phyloP scores from a whole-genome alignment of 2,113 vertebrate species.

The Garra rufa region DNA sequence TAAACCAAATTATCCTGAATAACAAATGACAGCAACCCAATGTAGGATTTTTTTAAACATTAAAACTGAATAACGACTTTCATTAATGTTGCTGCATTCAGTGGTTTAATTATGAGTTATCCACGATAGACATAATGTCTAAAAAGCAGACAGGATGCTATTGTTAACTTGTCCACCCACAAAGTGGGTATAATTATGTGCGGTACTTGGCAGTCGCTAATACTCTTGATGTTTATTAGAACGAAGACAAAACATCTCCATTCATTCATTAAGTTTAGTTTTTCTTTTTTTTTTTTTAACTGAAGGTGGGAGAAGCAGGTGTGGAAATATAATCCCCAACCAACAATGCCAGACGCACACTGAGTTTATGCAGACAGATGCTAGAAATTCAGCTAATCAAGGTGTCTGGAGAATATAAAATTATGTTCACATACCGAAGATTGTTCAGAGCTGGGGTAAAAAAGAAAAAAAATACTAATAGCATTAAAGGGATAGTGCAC shows the following conservation, averaged over 20 bases:
- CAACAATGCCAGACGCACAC: background rate
- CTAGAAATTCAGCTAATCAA: background rate
- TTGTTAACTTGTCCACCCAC: slow-evolving; percentile 39
- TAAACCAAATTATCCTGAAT: background rate
- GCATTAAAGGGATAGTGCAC: too few species aligned
- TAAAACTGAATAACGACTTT: background rate
- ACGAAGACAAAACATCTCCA: slow-evolving; percentile 37
- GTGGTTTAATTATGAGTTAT: background rate
- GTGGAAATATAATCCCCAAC: slow-evolving; percentile 11
- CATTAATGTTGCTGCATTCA: background rate
- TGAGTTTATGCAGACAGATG: background rate
- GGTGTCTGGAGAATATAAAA: background rate
- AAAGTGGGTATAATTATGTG: slow-evolving; percentile 17
- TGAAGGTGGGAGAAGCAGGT: slow-evolving; percentile 30
- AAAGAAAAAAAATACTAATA: background rate
- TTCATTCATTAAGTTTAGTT: slow-evolving; percentile 30
- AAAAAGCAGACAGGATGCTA: slow-evolving; percentile 26
- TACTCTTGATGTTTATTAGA: slow-evolving; percentile 45
- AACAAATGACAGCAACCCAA: background rate
- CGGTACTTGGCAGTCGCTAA: slow-evolving; percentile 31
- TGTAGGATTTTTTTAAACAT: background rate
- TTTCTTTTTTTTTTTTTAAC: background rate
- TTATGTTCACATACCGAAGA: background rate
- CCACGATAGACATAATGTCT: background rate
- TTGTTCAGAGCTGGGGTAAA: background rate